These are phyloP conservation scores for Elegia similella DNA, from an alignment of 2,888 invertebrate genomes.

Conservation along the genomic window DNA sequence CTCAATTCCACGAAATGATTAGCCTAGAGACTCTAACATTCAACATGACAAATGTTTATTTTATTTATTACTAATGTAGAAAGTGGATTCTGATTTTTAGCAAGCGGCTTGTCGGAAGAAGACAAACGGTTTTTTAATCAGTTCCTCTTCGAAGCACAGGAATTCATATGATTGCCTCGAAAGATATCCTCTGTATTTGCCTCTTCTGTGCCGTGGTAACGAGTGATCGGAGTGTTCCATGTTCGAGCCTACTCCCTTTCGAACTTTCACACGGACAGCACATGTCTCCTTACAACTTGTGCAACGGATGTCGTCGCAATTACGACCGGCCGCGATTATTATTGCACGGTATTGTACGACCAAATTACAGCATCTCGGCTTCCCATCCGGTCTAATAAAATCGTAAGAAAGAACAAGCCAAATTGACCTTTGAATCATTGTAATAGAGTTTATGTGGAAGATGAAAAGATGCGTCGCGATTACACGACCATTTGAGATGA, in stretches of 20 bases:
- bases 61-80: too few relatives aligned
- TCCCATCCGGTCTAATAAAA: constrained; percentile 66
- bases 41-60: too few relatives aligned
- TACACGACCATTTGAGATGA: constrained; percentile 37
- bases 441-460: constrained; percentile 30
- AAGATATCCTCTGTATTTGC: background rate
- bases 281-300: constrained; percentile 54
- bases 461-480: constrained; percentile 26
- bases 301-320: constrained; percentile 76
- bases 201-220: background rate
- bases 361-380: constrained; percentile 76
- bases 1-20: too few relatives aligned
- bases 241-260: constrained; percentile 42
- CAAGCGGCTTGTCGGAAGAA: too few relatives aligned
- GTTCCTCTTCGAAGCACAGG: too few relatives aligned
- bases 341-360: constrained; percentile 74
- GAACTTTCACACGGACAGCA: constrained; percentile 73
- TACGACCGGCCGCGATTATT: constrained; percentile 73
- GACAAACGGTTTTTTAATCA: too few relatives aligned
- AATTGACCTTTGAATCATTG: constrained; percentile 35
- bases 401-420: constrained; percentile 26
- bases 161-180: too few relatives aligned
- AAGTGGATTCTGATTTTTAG: too few relatives aligned
- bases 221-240: constrained; percentile 20
- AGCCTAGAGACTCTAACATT: too few relatives aligned